phyloP scores from a whole-genome alignment of 1,140 invertebrate genomes.

The Formica exsecta region DNA sequence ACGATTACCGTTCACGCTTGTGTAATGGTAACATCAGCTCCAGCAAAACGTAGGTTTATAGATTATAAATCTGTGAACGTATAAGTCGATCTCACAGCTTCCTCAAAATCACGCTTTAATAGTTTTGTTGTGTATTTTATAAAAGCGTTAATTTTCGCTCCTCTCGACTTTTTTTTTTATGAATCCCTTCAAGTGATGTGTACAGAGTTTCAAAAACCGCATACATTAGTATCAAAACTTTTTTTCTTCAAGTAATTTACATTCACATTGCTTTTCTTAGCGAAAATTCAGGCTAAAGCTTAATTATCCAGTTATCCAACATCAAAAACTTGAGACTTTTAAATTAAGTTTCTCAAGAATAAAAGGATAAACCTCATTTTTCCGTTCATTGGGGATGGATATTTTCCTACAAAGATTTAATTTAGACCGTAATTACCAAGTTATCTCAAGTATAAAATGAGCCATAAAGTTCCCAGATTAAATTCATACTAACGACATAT shows the following conservation, averaged over 20 bases:
- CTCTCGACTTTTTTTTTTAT: background rate
- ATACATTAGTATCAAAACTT: slow-evolving; percentile 50
- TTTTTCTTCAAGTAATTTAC: slow-evolving; percentile 54
- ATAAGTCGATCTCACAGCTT: background rate
- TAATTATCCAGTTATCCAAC: slow-evolving; percentile 59
- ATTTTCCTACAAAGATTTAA: slow-evolving; percentile 59
- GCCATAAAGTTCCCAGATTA: slow-evolving; percentile 44
- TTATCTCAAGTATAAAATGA: slow-evolving; percentile 54
- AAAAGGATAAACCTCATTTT: slow-evolving; percentile 63
- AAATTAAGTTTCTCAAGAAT: slow-evolving; percentile 62
- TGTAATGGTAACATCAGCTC: slow-evolving; percentile 27
- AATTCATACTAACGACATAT: slow-evolving; percentile 47
- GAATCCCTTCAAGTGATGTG: slow-evolving; percentile 40
- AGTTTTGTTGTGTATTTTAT: background rate
- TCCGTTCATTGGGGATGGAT: slow-evolving; percentile 57
- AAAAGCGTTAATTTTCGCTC: slow-evolving; percentile 19
- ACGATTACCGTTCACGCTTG: slow-evolving; percentile 29
- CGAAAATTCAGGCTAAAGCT: slow-evolving; percentile 58
- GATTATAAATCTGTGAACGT: slow-evolving; percentile 40
- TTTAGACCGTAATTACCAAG: slow-evolving; percentile 59
- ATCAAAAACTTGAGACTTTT: slow-evolving; percentile 61
- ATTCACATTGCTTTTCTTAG: slow-evolving; percentile 41
- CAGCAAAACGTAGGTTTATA: background rate
- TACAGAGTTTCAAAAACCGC: slow-evolving; percentile 42
- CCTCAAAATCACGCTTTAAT: background rate